Conservation (phyloP, 2,113 vertebrate genomes). For the Cephalopterus ornatus region DNA sequence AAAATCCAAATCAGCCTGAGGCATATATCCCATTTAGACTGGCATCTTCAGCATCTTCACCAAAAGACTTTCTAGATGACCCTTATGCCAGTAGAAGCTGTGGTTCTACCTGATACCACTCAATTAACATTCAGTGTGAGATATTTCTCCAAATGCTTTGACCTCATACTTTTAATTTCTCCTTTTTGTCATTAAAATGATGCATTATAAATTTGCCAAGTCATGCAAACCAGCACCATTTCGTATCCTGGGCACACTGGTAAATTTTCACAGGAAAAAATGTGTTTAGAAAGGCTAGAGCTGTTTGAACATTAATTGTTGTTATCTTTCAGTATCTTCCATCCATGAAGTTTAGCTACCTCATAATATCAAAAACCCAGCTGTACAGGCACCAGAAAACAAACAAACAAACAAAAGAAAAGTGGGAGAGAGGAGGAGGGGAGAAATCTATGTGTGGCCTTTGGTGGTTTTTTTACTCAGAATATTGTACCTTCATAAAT, state of each 20-base stretch:
- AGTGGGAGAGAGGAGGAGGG: neutral
- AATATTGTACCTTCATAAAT: neutral
- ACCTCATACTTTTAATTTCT: neutral
- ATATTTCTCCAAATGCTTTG: neutral
- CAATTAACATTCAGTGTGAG: neutral
- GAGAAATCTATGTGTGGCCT: neutral
- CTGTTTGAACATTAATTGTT: neutral
- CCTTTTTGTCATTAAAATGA: slow-evolving; percentile 8
- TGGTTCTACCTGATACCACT: neutral
- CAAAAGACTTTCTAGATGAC: neutral
- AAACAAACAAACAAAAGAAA: neutral
- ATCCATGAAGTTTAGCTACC: neutral
- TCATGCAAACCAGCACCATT: neutral
- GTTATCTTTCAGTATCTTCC: neutral
- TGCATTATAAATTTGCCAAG: neutral
- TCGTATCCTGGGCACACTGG: neutral
- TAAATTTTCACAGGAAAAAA: neutral
- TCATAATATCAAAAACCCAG: neutral
- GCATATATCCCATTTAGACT: neutral
- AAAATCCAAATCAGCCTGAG: neutral
- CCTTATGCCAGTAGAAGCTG: neutral
- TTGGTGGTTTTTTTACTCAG: neutral
- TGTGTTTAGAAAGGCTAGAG: neutral
- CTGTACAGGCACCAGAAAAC: neutral
- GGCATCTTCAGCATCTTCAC: neutral